Base-by-base conservation (phyloP, 2,888 invertebrate species). In the Drosophila greeni region DNA sequence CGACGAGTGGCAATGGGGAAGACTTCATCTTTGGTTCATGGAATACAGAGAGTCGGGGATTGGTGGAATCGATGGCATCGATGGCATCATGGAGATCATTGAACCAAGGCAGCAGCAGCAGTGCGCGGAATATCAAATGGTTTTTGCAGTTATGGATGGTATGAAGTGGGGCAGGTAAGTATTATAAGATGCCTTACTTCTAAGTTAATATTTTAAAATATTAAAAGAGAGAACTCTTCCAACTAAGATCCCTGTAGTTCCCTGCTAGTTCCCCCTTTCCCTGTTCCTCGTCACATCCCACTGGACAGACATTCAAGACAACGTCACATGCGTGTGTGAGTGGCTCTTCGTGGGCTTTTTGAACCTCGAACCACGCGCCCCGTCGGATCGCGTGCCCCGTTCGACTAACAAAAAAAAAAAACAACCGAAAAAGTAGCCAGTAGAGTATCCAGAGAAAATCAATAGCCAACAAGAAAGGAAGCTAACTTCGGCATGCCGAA, bases 381-480 rank as follows among this genome's bases (percentile, higher is more conserved):
- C 23, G 16, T 16, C 43, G 34, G 73, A 84, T 84, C 78, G 84
- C 78, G 78, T 79, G 78, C 79, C 60, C 55, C 34, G 42, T 34
- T 51, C 39, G 31, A 11, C 56, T 8, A 23, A 12, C 29, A 24
- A 40, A 26, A 5, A 24, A 40, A 26, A 5, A 42, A 11, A 26
- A 26, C 9, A 59, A 24, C 20, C 3, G 11, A 16, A n/a, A 34
- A n/a, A 47, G 45, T 31, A 55, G 49, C 33, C 53, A 49, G n/a
- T n/a, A n/a, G 52, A 45, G 37, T 31, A 55, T 61, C 33, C 53
- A 53, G 52, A 40, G 40, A 51, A 37, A 78, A 79, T 79, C 79
- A 84, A 79, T 79, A 79, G 67, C 59, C 84, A 75, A 56, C 53
- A 49, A 60, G 43, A n/a, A n/a, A n/a, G n/a, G n/a, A n/a, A n/a